phyloP scores from a whole-genome alignment of 2,888 invertebrate genomes.

The Thymelicus acteon region DNA sequence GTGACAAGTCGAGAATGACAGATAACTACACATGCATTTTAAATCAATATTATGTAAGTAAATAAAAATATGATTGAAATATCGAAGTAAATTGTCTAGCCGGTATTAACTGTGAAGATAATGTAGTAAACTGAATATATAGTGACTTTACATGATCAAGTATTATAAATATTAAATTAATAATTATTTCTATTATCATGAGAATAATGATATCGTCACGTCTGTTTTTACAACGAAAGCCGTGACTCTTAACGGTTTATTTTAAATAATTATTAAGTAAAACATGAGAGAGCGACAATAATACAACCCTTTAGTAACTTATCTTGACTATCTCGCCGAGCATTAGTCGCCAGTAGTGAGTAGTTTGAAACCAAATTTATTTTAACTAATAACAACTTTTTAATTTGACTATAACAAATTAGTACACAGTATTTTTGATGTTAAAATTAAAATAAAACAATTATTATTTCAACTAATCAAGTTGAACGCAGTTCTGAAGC shows the following conservation, averaged over 20 bases:
- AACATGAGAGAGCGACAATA: background rate
- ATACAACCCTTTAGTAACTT: constrained; percentile 27
- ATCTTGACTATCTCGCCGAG: constrained; percentile 14
- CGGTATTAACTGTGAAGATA: background rate
- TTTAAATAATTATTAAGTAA: background rate
- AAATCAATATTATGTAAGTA: background rate
- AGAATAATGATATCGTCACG: background rate
- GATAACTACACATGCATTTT: constrained; percentile 10
- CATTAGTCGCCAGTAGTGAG: constrained; percentile 2
- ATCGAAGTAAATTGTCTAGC: background rate
- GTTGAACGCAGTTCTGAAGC: no score
- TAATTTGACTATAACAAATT: background rate
- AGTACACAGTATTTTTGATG: no score
- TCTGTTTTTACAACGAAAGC: background rate
- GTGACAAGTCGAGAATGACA: background rate
- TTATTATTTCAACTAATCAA: no score
- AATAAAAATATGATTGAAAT: background rate
- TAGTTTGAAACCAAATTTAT: background rate
- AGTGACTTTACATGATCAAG: background rate
- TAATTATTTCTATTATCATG: background rate
- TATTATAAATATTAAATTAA: background rate
- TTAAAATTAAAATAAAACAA: no score
- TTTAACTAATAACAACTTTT: background rate
- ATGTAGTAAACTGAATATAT: background rate
- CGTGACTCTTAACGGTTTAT: constrained; percentile 19